Evolutionary conservation across 1,140 invertebrate genomes (phyloP).

Genomic region (Ephestia elutella): DNA sequence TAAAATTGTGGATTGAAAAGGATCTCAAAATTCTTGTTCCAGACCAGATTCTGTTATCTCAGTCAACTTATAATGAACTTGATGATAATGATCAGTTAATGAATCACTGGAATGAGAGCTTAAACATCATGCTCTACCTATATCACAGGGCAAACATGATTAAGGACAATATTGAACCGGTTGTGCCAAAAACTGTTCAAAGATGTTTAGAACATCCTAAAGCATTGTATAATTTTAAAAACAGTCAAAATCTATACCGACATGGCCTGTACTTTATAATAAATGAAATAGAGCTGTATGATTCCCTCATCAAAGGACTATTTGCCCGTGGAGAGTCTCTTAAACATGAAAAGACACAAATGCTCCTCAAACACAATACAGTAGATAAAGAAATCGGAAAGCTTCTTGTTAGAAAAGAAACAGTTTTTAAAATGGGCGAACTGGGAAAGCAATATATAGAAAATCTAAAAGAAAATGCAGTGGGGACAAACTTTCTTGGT

Average conservation of each 20-base stretch:
- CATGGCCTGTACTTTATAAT: conserved; percentile 65
- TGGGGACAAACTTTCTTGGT: conserved; percentile 47
- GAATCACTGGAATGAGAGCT: conserved; percentile 61
- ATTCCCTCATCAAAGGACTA: conserved; percentile 56
- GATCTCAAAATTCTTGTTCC: conserved; percentile 67
- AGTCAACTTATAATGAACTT: conserved; percentile 37
- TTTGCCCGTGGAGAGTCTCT: conserved; percentile 58
- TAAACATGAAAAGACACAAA: conserved; percentile 57
- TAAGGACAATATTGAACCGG: conserved; percentile 50
- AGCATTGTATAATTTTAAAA: conserved; percentile 60
- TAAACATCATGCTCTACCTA: conserved; percentile 53
- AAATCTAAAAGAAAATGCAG: conserved; percentile 38
- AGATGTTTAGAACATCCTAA: conserved; percentile 64
- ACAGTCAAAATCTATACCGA: conserved; percentile 54
- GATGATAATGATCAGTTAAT: conserved; percentile 43
- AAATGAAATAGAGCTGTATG: conserved; percentile 61
- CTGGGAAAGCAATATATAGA: conserved; percentile 50
- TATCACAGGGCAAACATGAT: conserved; percentile 60
- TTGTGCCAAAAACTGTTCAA: conserved; percentile 60
- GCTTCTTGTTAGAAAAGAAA: conserved; percentile 52
- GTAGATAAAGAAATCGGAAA: conserved; percentile 64
- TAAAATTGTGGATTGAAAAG: conserved; percentile 73
- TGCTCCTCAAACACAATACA: conserved; percentile 56
- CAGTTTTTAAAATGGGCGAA: conserved; percentile 47
- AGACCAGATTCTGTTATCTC: conserved; percentile 69